Conservation (phyloP, 37 sponge, comb jelly and placozoan genomes). For the Spongilla lacustris region DNA sequence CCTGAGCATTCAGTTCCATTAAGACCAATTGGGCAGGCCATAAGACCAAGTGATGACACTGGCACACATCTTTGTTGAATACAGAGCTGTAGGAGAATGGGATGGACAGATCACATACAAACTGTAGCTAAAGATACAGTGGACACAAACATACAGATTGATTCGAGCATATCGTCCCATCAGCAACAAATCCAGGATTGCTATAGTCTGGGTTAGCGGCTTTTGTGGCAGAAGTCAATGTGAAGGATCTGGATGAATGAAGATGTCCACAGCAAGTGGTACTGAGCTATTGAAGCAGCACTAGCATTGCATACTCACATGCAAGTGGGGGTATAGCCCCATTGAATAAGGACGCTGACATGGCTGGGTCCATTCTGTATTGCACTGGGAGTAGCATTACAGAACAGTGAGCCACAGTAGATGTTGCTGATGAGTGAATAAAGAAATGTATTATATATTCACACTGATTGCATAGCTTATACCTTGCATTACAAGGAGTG, state of each 20-base stretch:
- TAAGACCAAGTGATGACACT: slow-evolving; percentile 4
- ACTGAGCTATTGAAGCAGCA: background rate
- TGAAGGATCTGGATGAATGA: slow-evolving; percentile 31
- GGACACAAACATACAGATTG: slow-evolving; percentile 13
- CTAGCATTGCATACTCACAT: background rate
- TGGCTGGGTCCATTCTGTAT: background rate
- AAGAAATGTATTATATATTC: background rate
- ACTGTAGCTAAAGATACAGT: background rate
- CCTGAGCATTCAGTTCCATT: slow-evolving; percentile 62
- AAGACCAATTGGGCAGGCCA: slow-evolving; percentile 50
- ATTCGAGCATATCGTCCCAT: slow-evolving; percentile 61
- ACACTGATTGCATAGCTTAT: background rate
- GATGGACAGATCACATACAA: background rate
- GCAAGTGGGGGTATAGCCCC: background rate
- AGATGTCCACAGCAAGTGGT: background rate
- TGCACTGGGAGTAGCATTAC: background rate
- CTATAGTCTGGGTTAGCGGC: slow-evolving; percentile 6
- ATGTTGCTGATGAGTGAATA: slow-evolving; percentile 17
- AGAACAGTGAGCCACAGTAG: slow-evolving; percentile 60
- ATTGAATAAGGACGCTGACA: background rate
- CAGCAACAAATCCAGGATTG: slow-evolving; percentile 49
- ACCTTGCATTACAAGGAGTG: slow-evolving; percentile 51
- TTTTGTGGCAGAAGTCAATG: slow-evolving; percentile 24
- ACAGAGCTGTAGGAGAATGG: slow-evolving; percentile 49
- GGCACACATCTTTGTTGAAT: slow-evolving; percentile 24